A percentile compares a stretch with the other conserved stretches of the same genome.
phyloP scores from a whole-genome alignment of 2,113 vertebrate genomes.

The Ctenomys sociabilis region DNA sequence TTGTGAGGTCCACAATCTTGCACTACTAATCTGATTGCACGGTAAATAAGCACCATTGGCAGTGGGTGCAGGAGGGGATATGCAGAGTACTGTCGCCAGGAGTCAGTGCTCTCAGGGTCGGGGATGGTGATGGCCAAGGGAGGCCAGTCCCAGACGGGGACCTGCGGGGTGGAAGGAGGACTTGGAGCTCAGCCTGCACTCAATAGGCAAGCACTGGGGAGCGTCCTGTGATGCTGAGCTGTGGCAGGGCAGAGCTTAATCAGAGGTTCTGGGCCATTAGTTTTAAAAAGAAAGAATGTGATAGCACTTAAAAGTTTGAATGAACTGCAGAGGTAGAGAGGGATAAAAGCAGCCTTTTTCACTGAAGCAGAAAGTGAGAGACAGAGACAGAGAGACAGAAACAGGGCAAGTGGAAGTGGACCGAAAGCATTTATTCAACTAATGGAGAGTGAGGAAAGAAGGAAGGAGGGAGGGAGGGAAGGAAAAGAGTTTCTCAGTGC shows the following conservation, averaged over 20 bases:
- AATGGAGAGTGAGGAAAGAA: background rate
- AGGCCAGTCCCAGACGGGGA: background rate
- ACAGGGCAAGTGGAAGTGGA: background rate
- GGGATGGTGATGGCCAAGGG: background rate
- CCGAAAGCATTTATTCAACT: background rate
- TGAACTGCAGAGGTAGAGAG: no score
- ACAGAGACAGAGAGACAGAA: background rate
- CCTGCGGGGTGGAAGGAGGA: background rate
- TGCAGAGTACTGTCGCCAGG: background rate
- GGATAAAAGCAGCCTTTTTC: background rate
- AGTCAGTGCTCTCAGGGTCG: background rate
- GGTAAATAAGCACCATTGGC: background rate
- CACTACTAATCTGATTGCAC: background rate
- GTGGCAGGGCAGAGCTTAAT: no score
- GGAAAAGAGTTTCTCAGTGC: background rate
- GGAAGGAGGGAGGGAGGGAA: background rate
- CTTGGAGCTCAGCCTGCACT: background rate
- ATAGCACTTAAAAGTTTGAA: background rate
- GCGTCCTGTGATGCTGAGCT: background rate
- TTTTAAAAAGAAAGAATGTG: background rate
- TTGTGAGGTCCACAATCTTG: background rate
- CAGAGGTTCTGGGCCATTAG: background rate
- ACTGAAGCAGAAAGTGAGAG: background rate
- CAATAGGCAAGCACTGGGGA: background rate
- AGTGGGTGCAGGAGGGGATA: no score